phyloP scores from a whole-genome alignment of 2,113 vertebrate genomes.

The Eretmochelys imbricata region DNA sequence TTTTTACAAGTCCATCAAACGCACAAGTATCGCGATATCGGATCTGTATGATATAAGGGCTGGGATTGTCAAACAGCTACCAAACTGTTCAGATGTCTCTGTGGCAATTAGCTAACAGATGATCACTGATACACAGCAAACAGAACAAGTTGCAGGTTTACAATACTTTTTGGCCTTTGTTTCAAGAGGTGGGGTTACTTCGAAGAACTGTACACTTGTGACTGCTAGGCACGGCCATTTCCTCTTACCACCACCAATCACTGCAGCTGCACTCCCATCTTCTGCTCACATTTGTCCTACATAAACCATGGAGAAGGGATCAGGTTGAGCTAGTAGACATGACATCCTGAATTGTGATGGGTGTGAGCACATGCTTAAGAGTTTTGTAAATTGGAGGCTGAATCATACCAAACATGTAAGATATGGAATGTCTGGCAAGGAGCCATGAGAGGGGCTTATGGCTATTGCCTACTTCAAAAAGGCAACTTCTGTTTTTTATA shows the following conservation, averaged over 20 bases:
- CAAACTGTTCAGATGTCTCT: not conserved
- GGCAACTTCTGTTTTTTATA: not conserved
- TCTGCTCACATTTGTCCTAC: not conserved
- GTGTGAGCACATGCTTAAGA: not conserved
- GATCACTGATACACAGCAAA: not conserved
- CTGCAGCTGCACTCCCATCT: not conserved
- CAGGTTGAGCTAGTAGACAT: not conserved
- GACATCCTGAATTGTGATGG: not conserved
- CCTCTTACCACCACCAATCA: not conserved
- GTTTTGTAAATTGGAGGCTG: not conserved
- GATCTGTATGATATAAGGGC: slow-evolving; percentile 3
- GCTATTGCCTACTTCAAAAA: not conserved
- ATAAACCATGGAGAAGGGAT: not conserved
- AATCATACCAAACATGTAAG: not conserved
- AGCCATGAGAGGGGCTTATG: not conserved
- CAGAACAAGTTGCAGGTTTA: not conserved
- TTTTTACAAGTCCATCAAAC: not conserved
- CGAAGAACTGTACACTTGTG: not conserved
- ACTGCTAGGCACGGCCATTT: not conserved
- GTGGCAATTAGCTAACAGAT: not conserved
- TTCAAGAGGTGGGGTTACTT: not conserved
- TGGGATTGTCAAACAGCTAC: not conserved
- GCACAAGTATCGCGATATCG: not conserved
- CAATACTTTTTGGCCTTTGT: not conserved
- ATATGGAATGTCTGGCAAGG: not conserved